Percentiles rank a stretch among this genome's conserved stretches.
These are phyloP conservation scores for Tarsius wallacei DNA, from an alignment of 2,797 vertebrate genomes.

Conservation along the genomic window DNA sequence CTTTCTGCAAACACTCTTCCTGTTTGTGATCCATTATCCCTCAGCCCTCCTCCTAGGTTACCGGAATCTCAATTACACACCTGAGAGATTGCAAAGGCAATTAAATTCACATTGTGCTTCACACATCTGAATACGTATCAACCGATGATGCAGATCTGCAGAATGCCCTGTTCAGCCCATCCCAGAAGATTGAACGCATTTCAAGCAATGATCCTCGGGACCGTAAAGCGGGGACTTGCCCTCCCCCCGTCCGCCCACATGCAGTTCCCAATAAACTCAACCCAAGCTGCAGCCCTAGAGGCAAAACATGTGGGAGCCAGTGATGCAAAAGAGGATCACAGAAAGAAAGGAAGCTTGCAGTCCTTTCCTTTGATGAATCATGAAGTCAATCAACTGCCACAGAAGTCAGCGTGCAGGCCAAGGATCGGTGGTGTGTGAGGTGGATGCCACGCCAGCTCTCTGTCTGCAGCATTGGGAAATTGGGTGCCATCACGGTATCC, in stretches of 20 bases:
- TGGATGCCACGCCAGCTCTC: neutral
- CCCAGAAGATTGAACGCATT: conserved; percentile 20
- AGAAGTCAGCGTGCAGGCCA: neutral
- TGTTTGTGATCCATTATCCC: conserved; percentile 4
- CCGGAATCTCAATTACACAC: conserved; percentile 56
- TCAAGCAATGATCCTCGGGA: neutral
- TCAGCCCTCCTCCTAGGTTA: fast-evolving
- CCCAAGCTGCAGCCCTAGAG: neutral
- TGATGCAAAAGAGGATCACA: neutral
- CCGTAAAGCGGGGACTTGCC: neutral
- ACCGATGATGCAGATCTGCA: neutral
- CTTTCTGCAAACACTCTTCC: neutral
- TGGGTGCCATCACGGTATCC: neutral
- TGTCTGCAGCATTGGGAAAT: conserved; percentile 26
- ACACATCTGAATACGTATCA: neutral
- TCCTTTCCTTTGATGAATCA: conserved; percentile 47
- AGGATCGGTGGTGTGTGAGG: neutral
- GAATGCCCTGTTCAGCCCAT: neutral
- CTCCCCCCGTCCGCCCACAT: neutral
- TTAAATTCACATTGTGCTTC: neutral
- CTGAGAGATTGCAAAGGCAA: conserved; percentile 50
- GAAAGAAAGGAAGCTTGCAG: neutral
- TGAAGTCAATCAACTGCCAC: neutral
- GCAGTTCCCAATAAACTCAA: neutral
- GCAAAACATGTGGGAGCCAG: neutral